Evolutionary conservation across 2,113 vertebrate genomes (phyloP).

Genomic region (Halcyon malimbica): DNA sequence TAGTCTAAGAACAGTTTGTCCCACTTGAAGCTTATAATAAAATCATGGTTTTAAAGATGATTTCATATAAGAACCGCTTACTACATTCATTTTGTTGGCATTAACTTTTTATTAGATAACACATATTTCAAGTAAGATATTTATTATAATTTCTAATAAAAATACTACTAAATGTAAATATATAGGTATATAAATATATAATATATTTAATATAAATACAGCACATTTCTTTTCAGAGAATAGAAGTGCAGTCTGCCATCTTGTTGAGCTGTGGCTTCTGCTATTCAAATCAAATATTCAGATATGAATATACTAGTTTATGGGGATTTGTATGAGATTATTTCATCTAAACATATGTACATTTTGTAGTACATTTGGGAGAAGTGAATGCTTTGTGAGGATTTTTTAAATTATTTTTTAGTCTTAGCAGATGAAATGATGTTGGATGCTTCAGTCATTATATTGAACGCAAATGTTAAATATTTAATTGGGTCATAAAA

Average conservation of each 20-base stretch:
- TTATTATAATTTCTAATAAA: neutral
- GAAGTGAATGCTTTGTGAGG: neutral
- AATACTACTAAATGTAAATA: neutral
- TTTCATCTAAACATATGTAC: neutral
- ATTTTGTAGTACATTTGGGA: neutral
- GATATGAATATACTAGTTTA: neutral
- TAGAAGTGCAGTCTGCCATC: neutral
- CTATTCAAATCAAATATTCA: neutral
- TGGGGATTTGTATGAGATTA: neutral
- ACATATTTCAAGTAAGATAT: neutral
- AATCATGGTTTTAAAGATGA: neutral
- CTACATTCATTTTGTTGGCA: neutral
- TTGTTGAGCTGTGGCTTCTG: neutral
- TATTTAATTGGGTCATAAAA: neutral
- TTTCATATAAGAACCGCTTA: neutral
- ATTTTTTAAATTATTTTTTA: neutral
- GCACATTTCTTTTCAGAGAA: neutral
- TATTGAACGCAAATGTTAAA: neutral
- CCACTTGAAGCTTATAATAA: neutral
- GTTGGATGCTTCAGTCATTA: neutral
- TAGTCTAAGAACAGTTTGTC: neutral
- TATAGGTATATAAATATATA: neutral
- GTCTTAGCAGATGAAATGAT: neutral
- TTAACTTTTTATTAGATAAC: neutral
- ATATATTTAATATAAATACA: neutral